Base-by-base conservation (phyloP, 2,797 vertebrate species). In the Acrossocheilus wenchowensis region DNA sequence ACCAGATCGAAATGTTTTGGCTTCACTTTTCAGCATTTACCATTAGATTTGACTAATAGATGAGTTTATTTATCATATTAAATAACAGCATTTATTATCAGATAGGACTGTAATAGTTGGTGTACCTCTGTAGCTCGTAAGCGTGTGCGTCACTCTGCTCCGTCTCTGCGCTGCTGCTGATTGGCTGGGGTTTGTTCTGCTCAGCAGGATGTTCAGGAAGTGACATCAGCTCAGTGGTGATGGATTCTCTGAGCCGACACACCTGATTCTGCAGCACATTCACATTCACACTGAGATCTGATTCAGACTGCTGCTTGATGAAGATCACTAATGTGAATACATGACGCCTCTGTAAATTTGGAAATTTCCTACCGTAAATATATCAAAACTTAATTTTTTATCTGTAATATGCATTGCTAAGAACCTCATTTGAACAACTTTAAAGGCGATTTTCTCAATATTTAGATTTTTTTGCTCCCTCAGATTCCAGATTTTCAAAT, bases 61-160 rank as follows among this genome's bases (percentile, higher is more conserved):
- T 36, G 34, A 36, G 34, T 36, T 36, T 4, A 36, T 36, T 36
- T 36, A 36, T 36, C 34, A 36, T 36, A 36, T 36, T 36, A 36
- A 30, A 30, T 2, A 30, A 36, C 34, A 36, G 34, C 34, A 52
- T 39, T 23, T 15, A 17, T 39, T 3, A 19, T 19, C 36, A 69
- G 19, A 39, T 39, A 30, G 34, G 64, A 66, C 2, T 15, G 12
- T 57, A 48, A 17, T 9, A 36, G 19, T 23, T 66, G 62, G 10
- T n/a, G 78, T 83, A 95, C 94, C 94, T 94, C 73, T 92, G 90
- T 74, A 95, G 43, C 45, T 93, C 91, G 19, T 93, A 89, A 80
- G 90, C 54, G 11, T 91, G 84, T 68, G 69, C 72, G 62, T 83
- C 85, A 57, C 83, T 90, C 50, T 85, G 84, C 8, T 86, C 72